Conservation (phyloP, 2,113 vertebrate species). For the Cisticola juncidis region DNA sequence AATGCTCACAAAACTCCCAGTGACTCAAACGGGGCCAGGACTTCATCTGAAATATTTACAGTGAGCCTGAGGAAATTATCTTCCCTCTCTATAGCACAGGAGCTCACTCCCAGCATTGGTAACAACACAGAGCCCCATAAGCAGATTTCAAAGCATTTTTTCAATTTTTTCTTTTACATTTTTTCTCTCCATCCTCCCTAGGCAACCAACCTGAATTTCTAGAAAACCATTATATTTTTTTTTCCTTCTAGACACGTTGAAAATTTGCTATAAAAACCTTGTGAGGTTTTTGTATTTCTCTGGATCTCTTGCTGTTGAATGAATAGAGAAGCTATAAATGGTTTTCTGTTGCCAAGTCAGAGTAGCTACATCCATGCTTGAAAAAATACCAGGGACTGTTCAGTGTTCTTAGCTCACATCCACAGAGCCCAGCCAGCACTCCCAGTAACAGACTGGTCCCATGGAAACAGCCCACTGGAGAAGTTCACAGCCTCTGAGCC, state of each 20-base stretch:
- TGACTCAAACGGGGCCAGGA: not conserved
- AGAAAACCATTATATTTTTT: not conserved
- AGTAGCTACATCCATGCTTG: not conserved
- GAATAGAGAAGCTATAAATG: not conserved
- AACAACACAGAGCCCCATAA: not conserved
- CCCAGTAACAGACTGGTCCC: not conserved
- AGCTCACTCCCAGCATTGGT: not conserved
- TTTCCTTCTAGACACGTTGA: not conserved
- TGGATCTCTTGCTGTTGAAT: not conserved
- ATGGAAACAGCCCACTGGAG: not conserved
- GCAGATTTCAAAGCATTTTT: not conserved
- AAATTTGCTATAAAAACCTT: not conserved
- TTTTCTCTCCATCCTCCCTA: not conserved
- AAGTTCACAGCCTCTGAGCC: not conserved
- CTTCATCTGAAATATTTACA: not conserved
- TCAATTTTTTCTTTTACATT: not conserved
- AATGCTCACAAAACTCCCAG: not conserved
- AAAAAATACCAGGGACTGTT: not conserved
- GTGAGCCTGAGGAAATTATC: not conserved
- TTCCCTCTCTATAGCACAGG: not conserved
- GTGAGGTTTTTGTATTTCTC: not conserved
- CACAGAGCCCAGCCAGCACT: not conserved
- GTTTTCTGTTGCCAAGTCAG: not conserved
- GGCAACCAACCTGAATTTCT: not conserved
- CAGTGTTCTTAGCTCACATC: not conserved